Evolutionary conservation across 1,140 invertebrate species (phyloP).

Genomic region (Calycopis cecrops): DNA sequence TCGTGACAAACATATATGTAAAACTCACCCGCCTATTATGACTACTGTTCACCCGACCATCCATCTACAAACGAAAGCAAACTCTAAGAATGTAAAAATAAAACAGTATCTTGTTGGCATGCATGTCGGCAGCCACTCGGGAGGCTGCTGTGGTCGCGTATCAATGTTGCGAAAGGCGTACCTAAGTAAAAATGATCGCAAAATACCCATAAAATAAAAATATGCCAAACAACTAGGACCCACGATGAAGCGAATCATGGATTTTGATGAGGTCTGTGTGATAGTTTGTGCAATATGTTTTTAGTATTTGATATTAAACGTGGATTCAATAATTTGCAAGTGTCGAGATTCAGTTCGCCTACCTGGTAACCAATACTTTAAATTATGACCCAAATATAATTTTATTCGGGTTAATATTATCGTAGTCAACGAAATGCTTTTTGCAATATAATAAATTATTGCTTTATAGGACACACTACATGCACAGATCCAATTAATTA

Average conservation of each 20-base stretch:
- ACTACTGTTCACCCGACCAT: slow-evolving; percentile 74
- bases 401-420: too few relatives aligned
- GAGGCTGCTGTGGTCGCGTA: neutral
- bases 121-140: slow-evolving; percentile 8
- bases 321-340: too few relatives aligned
- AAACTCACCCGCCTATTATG: slow-evolving; percentile 75
- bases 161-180: neutral
- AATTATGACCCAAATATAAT: too few relatives aligned
- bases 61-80: slow-evolving; percentile 76
- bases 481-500: too few relatives aligned
- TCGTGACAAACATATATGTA: slow-evolving; percentile 45
- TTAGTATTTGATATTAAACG: slow-evolving; percentile 13
- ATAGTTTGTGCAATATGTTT: slow-evolving; percentile 1
- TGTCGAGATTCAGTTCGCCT: too few relatives aligned
- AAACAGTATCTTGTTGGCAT: slow-evolving; percentile 26
- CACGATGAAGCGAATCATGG: slow-evolving; percentile 9
- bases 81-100: slow-evolving; percentile 64
- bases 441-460: too few relatives aligned
- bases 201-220: slow-evolving; percentile 1
- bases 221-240: slow-evolving; percentile 8
- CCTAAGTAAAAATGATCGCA: slow-evolving; percentile 4
- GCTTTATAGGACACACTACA: too few relatives aligned
- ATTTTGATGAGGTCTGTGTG: slow-evolving; percentile 10
- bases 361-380: too few relatives aligned
- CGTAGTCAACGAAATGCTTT: too few relatives aligned